phyloP scores from a whole-genome alignment of 2,797 vertebrate species.

The Peromyscus eremicus region DNA sequence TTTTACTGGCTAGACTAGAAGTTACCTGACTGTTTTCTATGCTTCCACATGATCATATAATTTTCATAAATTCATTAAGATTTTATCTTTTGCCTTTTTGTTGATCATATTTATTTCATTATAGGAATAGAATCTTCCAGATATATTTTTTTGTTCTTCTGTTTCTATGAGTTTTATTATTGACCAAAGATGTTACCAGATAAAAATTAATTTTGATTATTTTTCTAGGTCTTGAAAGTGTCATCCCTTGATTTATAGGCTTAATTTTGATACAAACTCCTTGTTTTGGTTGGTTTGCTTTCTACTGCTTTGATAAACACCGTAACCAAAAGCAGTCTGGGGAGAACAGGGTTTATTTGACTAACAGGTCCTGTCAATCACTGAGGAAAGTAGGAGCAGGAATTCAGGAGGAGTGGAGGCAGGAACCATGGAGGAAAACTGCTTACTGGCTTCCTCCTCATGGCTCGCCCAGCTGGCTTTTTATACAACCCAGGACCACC shows the following conservation, averaged over 20 bases:
- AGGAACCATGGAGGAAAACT: background rate
- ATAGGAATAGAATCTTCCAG: background rate
- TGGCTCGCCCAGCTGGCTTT: background rate
- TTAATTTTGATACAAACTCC: constrained; percentile 41
- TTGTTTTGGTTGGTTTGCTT: background rate
- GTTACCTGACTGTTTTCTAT: background rate
- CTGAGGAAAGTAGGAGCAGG: background rate
- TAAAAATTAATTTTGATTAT: constrained; percentile 52
- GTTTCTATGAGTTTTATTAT: constrained; percentile 17
- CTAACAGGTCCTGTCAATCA: no score
- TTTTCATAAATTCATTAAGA: background rate
- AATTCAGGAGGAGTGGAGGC: background rate
- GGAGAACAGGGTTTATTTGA: background rate
- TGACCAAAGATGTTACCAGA: constrained; percentile 15
- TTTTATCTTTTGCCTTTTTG: constrained; percentile 19
- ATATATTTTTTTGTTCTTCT: constrained; percentile 24
- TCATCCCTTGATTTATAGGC: constrained; percentile 5
- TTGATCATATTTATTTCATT: constrained; percentile 2
- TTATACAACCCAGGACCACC: background rate
- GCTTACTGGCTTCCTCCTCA: background rate
- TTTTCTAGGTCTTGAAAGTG: constrained; percentile 42
- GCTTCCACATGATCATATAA: background rate
- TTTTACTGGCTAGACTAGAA: background rate
- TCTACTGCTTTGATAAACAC: background rate
- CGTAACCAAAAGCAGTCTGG: background rate